Base-by-base conservation (phyloP, 1,140 invertebrate genomes). In the Neuroterus valhalla region DNA sequence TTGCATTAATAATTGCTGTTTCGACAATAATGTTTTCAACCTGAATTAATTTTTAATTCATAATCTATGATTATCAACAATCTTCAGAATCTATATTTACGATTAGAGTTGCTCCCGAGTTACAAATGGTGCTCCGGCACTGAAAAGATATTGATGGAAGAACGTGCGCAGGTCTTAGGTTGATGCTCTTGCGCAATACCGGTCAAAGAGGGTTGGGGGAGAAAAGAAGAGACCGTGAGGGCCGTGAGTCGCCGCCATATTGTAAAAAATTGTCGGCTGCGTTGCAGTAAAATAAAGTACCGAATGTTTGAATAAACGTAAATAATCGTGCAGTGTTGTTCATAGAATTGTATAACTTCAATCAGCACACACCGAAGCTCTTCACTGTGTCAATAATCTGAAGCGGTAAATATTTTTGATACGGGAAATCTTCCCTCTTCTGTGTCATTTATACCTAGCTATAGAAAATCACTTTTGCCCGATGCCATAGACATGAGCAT, bases 241-340 rank as follows among this genome's bases (percentile, higher is more conserved):
- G 55, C 55, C 55, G 31, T n/a, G 31, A 38, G 31, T 38, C 31
- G 31, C 31, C 31, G 26, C 23, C 52, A 55, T 55, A 21, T 55
- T 55, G 23, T 55, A 55, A 55, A 55, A 23, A 23, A 26, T 26
- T 19, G 48, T 4, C 23, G 31, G 23, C 26, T 38, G 31, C 31
- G 31, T 62, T 31, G 52, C 23, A 62, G 52, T 26, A 23, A 14
- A 55, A 55, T 62, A 62, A 62, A 62, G 31, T n/a, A 26, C 55
- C 55, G 55, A 62, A 62, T 31, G 55, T 62, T 31, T 62, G 31
- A 62, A 62, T n/a, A 38, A 62, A 31, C 31, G 31, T 62, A 62
- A 62, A 38, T 62, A 62, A 62, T 31, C 23, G 11, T 62, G 14
- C 23, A 12, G 14, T 38, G 23, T 62, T 14, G 4, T 4, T 14